A percentile compares a stretch with the other conserved stretches of the same genome.
Conservation (phyloP, 1,140 invertebrate species). For the Aporrectodea caliginosa region DNA sequence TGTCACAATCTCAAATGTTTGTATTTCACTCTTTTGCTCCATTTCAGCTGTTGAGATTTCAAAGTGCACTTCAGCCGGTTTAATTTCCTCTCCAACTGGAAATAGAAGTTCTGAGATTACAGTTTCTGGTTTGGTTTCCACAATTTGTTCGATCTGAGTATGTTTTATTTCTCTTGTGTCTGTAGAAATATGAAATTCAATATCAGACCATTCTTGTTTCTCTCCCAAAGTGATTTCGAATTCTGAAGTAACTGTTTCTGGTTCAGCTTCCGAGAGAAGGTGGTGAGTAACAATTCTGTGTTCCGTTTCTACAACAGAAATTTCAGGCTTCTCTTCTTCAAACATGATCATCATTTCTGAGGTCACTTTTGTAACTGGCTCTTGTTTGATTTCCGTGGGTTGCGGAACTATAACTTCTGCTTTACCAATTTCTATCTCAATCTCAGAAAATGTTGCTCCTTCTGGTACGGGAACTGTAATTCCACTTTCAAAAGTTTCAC, state of each 20-base stretch:
- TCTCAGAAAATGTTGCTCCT: not conserved
- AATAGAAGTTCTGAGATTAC: constrained; percentile 20
- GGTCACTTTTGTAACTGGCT: not conserved
- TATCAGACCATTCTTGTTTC: constrained; percentile 3
- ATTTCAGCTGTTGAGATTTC: constrained; percentile 17
- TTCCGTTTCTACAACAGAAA: not conserved
- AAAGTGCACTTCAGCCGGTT: constrained; percentile 16
- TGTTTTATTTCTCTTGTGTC: not conserved
- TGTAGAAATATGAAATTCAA: constrained; percentile 8
- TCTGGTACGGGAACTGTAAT: not conserved
- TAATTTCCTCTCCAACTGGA: constrained; percentile 13
- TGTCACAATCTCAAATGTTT: constrained; percentile 5
- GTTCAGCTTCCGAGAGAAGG: too few relatives aligned
- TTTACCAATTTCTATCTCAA: not conserved
- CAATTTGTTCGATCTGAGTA: too few relatives aligned
- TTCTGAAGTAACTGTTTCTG: not conserved
- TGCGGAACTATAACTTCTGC: not conserved
- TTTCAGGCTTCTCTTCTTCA: not conserved
- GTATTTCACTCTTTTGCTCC: not conserved
- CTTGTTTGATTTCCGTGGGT: not conserved
- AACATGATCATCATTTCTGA: not conserved
- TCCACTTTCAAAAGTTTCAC: not conserved
- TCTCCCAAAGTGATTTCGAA: constrained; percentile 18
- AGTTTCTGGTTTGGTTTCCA: constrained; percentile 20
- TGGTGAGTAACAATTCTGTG: too few relatives aligned